phyloP scores from a whole-genome alignment of 2,888 invertebrate genomes.

The Drosophila barbarae region DNA sequence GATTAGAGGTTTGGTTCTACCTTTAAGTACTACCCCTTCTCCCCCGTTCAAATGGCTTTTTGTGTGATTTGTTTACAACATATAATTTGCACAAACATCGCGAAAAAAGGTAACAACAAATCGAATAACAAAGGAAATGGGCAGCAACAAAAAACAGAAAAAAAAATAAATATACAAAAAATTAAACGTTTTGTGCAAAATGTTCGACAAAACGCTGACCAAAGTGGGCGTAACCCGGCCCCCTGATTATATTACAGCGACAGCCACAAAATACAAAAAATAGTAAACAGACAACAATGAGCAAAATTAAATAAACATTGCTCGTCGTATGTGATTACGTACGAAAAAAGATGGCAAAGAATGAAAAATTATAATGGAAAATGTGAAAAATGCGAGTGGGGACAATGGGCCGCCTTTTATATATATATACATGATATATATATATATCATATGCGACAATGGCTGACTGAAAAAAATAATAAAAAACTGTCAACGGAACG shows the following conservation, averaged over 20 bases:
- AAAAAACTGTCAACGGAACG: conserved; percentile 64
- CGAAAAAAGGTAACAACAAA: conserved; percentile 16
- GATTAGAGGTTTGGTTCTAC: conserved; percentile 1
- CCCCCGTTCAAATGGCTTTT: conserved; percentile 16
- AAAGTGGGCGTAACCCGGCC: conserved; percentile 42
- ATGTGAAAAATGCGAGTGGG: conserved; percentile 38
- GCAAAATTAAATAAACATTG: conserved; percentile 45
- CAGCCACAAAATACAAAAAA: conserved; percentile 13
- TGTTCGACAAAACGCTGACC: conserved; percentile 60
- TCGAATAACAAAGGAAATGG: conserved; percentile 18
- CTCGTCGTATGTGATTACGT: conserved; percentile 49
- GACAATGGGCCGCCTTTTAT: conserved; percentile 19
- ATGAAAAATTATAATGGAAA: conserved; percentile 27
- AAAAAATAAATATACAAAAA: conserved; percentile 11
- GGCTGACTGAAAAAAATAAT: conserved; percentile 22
- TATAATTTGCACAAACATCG: conserved; percentile 32
- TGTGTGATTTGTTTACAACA: conserved; percentile 25
- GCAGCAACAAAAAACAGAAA: not conserved
- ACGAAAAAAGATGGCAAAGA: conserved; percentile 20
- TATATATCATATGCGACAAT: conserved; percentile 17
- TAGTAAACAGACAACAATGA: conserved; percentile 40
- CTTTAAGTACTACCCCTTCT: not conserved
- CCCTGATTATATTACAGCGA: conserved; percentile 36
- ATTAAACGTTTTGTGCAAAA: conserved; percentile 58
- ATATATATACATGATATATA: not conserved